Conservation (phyloP, 2,888 invertebrate genomes). For the Hemicrepidius hirtus region DNA sequence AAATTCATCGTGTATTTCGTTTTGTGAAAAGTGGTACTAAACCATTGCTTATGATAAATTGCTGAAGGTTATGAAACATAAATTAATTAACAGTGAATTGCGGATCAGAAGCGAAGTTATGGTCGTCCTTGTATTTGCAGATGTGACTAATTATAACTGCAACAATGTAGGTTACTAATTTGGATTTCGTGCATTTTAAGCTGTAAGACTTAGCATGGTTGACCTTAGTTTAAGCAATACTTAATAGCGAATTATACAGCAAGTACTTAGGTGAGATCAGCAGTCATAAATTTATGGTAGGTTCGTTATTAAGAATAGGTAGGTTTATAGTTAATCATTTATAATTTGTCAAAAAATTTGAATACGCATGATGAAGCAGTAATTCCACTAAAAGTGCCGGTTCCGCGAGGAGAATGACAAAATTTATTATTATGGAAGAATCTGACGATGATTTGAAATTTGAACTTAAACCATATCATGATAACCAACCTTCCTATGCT, state of each 20-base stretch:
- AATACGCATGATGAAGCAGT: neutral
- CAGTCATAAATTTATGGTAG: neutral
- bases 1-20: constrained; percentile 9
- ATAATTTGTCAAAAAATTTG: neutral
- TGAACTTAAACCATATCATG: no score
- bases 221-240: constrained; percentile 48
- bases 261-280: constrained; percentile 26
- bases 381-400: no score
- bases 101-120: constrained; percentile 44
- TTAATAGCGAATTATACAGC: constrained; percentile 25
- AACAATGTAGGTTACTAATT: constrained; percentile 50
- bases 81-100: constrained; percentile 50
- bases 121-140: constrained; percentile 46
- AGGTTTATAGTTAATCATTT: neutral
- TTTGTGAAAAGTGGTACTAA: constrained; percentile 9
- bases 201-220: constrained; percentile 37
- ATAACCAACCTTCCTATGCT: no score
- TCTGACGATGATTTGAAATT: no score
- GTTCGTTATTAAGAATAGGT: neutral
- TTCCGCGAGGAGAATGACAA: no score
- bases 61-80: constrained; percentile 43
- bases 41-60: constrained; percentile 40
- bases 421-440: no score
- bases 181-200: constrained; percentile 49
- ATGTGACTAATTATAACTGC: constrained; percentile 50